These are phyloP conservation scores for Momotus momota DNA, from an alignment of 2,797 vertebrate species.

Conservation along the genomic window DNA sequence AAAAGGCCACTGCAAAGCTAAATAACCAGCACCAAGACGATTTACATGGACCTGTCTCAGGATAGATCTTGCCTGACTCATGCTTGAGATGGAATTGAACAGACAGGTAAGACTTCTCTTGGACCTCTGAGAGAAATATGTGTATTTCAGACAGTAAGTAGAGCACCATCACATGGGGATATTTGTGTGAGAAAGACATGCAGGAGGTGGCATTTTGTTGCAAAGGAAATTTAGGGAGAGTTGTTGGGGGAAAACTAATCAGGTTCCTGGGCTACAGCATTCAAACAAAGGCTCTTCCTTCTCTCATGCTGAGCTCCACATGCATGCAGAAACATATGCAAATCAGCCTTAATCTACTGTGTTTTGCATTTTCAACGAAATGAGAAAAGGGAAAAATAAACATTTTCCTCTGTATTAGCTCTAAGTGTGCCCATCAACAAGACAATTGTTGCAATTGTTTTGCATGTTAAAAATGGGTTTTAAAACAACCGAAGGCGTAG, in stretches of 20 bases:
- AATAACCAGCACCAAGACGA: not conserved
- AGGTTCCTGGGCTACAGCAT: not conserved
- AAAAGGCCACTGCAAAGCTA: not conserved
- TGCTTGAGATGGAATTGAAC: not conserved
- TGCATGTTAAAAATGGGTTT: not conserved
- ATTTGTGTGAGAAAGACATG: not conserved
- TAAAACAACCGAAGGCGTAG: not conserved
- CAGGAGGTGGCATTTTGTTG: not conserved
- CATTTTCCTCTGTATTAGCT: not conserved
- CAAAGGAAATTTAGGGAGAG: not conserved
- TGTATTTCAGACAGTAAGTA: not conserved
- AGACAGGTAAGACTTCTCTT: not conserved
- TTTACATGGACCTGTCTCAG: not conserved
- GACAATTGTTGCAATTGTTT: not conserved
- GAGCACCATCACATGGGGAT: not conserved
- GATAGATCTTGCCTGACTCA: accelerated
- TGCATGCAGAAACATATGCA: constrained; percentile 6
- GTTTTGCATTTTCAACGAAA: constrained; percentile 27
- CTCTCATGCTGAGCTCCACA: not conserved
- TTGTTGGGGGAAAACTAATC: not conserved
- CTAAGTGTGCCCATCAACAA: not conserved
- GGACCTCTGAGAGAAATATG: not conserved
- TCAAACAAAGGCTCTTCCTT: constrained; percentile 3
- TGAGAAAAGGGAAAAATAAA: not conserved
- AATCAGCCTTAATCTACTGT: not conserved